Percentiles rank a stretch among this genome's conserved stretches.
Evolutionary conservation across 1,140 invertebrate genomes (phyloP).

Genomic region (Pogonomyrmex barbatus): DNA sequence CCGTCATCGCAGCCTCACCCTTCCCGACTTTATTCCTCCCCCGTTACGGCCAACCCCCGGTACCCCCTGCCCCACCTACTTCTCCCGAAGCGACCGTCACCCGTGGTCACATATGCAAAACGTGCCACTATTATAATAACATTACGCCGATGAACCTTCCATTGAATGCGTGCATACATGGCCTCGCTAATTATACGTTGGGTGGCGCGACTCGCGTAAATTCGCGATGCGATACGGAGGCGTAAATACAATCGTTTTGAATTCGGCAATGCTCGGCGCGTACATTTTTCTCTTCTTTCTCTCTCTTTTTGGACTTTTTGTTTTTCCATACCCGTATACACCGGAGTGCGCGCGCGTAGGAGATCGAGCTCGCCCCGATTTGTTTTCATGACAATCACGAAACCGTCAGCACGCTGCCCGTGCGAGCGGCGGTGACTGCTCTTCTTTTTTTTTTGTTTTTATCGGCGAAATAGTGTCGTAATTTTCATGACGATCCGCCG

Average conservation of each 20-base stretch:
- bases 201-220: constrained; percentile 72
- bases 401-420: constrained; percentile 53
- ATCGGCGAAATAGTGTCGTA: constrained; percentile 67
- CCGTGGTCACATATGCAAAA: constrained; percentile 83
- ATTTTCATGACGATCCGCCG: constrained; percentile 71
- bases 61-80: background rate
- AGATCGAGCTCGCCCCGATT: constrained; percentile 58
- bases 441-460: constrained; percentile 49
- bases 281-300: constrained; percentile 27
- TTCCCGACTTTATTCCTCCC: constrained; percentile 43
- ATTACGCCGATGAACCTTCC: constrained; percentile 84
- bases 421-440: constrained; percentile 26
- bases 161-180: constrained; percentile 81
- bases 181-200: constrained; percentile 83
- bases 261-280: constrained; percentile 49
- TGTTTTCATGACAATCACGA: constrained; percentile 66
- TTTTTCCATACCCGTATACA: constrained; percentile 41
- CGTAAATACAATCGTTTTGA: constrained; percentile 62
- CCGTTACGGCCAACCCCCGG: background rate
- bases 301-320: constrained; percentile 61
- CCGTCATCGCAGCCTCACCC: constrained; percentile 10
- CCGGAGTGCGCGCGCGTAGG: background rate
- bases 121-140: constrained; percentile 85
- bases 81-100: constrained; percentile 49
- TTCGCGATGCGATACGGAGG: constrained; percentile 54